phyloP scores from a whole-genome alignment of 2,888 invertebrate genomes.

The Thyatira batis region DNA sequence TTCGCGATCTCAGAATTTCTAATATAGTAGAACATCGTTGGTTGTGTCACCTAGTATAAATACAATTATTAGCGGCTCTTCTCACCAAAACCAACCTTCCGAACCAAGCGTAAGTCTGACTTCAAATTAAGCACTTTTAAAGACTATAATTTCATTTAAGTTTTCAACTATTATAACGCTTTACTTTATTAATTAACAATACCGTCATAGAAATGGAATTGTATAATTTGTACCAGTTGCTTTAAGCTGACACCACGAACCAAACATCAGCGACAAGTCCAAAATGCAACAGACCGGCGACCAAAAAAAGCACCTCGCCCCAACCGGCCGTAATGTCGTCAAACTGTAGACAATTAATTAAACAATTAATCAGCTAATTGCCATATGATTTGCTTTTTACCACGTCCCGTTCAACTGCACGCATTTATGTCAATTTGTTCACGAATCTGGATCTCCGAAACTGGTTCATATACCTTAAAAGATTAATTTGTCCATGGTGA shows the following conservation, averaged over 20 bases:
- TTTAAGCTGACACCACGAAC: neutral
- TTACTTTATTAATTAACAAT: no score
- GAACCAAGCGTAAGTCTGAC: no score
- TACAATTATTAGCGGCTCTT: no score
- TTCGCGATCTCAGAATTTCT: no score
- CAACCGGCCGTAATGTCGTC: constrained; percentile 46
- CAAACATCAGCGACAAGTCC: constrained; percentile 4
- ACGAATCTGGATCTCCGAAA: constrained; percentile 43
- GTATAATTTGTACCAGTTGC: no score
- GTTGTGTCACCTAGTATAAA: no score
- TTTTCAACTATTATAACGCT: no score
- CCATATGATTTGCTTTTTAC: constrained; percentile 75
- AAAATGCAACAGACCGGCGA: constrained; percentile 1
- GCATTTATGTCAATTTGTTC: constrained; percentile 69
- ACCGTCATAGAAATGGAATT: no score
- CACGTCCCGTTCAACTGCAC: constrained; percentile 32
- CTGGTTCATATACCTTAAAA: constrained; percentile 38
- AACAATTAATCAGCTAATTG: constrained; percentile 81
- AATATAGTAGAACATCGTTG: no score
- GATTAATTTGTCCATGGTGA: constrained; percentile 44
- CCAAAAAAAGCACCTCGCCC: constrained; percentile 35
- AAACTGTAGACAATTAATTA: constrained; percentile 75
- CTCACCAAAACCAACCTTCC: no score
- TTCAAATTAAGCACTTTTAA: no score
- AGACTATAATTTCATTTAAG: no score